Conservation (phyloP, 2,113 vertebrate species). For the Channa argus region DNA sequence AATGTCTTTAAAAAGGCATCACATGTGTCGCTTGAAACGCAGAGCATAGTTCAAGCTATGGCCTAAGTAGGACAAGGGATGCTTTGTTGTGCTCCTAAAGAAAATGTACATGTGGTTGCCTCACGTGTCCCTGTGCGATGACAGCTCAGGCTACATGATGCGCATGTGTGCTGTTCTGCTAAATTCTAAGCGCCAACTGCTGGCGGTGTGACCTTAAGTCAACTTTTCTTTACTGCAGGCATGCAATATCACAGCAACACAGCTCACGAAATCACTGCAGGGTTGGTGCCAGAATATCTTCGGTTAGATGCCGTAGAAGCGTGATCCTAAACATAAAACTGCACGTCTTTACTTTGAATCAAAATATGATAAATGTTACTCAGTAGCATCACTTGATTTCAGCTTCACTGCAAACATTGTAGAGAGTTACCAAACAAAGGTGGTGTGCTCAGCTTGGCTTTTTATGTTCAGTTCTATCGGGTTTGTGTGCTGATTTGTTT, state of each 20-base stretch:
- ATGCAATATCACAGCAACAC: background rate
- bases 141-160: constrained; percentile 51
- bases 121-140: constrained; percentile 70
- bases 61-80: background rate
- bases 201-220: constrained; percentile 61
- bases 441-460: no score
- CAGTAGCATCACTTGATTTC: no score
- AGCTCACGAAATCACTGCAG: constrained; percentile 30
- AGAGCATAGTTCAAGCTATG: background rate
- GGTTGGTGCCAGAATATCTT: background rate
- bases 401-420: no score
- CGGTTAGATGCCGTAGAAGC: no score
- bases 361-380: no score
- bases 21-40: background rate
- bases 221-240: constrained; percentile 61
- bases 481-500: no score
- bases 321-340: no score
- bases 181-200: constrained; percentile 63
- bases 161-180: constrained; percentile 68
- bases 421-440: no score
- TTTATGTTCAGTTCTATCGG: no score
- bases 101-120: constrained; percentile 65
- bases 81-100: constrained; percentile 11
- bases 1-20: background rate
- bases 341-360: no score